Conservation (phyloP, 2,113 vertebrate genomes). For the Mirza zaza region DNA sequence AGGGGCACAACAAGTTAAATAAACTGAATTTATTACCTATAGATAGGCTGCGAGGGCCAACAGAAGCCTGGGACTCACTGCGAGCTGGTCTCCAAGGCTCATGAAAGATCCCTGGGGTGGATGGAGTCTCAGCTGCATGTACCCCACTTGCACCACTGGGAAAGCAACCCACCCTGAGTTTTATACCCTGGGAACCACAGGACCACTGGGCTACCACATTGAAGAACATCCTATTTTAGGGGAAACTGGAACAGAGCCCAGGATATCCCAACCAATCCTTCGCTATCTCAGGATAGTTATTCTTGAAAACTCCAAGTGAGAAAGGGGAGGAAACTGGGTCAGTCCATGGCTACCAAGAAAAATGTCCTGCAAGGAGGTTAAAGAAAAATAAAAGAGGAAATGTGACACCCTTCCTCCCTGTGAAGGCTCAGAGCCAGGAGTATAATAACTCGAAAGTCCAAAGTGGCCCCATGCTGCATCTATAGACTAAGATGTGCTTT, state of each 20-base stretch:
- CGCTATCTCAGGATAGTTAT: background rate
- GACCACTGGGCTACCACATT: background rate
- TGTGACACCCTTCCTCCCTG: background rate
- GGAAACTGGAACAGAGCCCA: background rate
- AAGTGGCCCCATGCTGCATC: background rate
- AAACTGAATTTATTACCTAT: background rate
- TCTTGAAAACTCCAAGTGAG: background rate
- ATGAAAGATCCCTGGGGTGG: background rate
- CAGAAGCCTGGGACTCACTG: background rate
- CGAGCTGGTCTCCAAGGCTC: background rate
- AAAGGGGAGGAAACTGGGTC: no score
- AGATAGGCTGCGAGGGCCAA: background rate
- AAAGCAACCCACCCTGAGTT: background rate
- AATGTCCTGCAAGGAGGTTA: background rate
- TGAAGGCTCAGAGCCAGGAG: no score
- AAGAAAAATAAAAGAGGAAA: background rate
- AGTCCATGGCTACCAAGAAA: no score
- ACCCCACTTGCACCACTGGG: background rate
- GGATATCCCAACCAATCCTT: background rate
- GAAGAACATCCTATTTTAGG: background rate
- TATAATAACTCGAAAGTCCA: no score
- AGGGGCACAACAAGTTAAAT: background rate
- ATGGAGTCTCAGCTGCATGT: background rate
- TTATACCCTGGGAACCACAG: background rate
- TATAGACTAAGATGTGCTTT: background rate